Base-by-base conservation (phyloP, 2,888 invertebrate genomes). In the Mythimna vitellina region DNA sequence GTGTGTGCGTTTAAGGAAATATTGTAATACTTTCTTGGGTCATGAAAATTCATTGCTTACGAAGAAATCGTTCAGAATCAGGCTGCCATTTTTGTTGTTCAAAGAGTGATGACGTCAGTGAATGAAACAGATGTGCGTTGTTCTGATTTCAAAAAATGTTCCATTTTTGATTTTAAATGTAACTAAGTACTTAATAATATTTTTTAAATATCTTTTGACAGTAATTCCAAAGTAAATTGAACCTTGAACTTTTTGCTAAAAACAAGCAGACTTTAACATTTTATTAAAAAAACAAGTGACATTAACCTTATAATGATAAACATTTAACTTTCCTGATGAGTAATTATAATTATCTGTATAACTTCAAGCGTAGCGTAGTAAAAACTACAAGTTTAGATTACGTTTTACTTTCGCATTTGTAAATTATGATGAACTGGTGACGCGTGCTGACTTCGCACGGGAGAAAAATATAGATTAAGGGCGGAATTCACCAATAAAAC, bases 1-100 rank as follows among this genome's bases (percentile, higher is more conserved):
- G 65, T 66, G 54, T 64, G 77, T 66, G 72, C 57, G 68, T 70
- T 63, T 62, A 76, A 69, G 74, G 79, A 73, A 82, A 82, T 82
- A 82, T 86, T 77, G 73, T 17, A 65, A 17, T 73, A 76, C 73
- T 81, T 81, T 73, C 77, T 75, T 73, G 65, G 58, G 71, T 51
- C 42, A 67, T 78, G 66, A 53, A 73, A 74, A 81, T 65, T 73
- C 60, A 68, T 82, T 67, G 70, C 61, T 57, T 35, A 58, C 69
- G 29, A 67, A 70, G 42, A 53, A 77, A 70, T 80, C 56, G 56
- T 66, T 67, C 53, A 60, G 22, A 60, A 60, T 60, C 60, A 63
- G 49, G 54, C n/a, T 29, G 66, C 62, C 54, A 58, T 68, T 78
- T 70, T 22, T 20, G 42, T 42, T 42, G 14, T 46, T 46, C 38